Evolutionary conservation across 2,888 invertebrate species (phyloP).

Genomic region (Cactoblastis cactorum): DNA sequence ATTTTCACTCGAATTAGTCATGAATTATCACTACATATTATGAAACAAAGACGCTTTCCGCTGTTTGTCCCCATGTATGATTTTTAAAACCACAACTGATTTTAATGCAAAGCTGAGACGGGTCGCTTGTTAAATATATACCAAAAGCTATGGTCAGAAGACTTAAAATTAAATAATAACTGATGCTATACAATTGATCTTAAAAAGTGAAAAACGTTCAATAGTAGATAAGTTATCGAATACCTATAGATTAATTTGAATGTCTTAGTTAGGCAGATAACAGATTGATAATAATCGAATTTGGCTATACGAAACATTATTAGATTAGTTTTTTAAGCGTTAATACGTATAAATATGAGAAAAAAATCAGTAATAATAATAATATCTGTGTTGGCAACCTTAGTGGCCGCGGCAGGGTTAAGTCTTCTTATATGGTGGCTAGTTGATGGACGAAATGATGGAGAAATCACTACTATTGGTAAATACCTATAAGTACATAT

Average conservation of each 20-base stretch:
- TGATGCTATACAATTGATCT: no score
- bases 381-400: slow-evolving; percentile 26
- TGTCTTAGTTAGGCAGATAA: no score
- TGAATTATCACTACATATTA: no score
- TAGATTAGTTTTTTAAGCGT: background rate
- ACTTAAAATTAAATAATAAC: no score
- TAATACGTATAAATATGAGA: background rate
- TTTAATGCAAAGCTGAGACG: no score
- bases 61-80: no score
- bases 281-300: background rate
- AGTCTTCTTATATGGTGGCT: slow-evolving; percentile 48
- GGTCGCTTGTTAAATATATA: no score
- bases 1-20: no score
- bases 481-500: background rate
- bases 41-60: no score
- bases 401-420: slow-evolving; percentile 34
- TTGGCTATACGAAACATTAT: background rate
- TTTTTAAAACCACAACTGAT: no score
- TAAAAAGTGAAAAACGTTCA: background rate
- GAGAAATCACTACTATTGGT: background rate
- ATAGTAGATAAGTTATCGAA: background rate
- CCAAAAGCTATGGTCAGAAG: no score
- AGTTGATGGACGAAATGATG: slow-evolving; percentile 16
- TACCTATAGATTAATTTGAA: background rate
- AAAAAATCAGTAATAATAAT: slow-evolving; percentile 24